Base-by-base conservation (phyloP, 2,113 vertebrate genomes). In the Aptenodytes patagonicus region DNA sequence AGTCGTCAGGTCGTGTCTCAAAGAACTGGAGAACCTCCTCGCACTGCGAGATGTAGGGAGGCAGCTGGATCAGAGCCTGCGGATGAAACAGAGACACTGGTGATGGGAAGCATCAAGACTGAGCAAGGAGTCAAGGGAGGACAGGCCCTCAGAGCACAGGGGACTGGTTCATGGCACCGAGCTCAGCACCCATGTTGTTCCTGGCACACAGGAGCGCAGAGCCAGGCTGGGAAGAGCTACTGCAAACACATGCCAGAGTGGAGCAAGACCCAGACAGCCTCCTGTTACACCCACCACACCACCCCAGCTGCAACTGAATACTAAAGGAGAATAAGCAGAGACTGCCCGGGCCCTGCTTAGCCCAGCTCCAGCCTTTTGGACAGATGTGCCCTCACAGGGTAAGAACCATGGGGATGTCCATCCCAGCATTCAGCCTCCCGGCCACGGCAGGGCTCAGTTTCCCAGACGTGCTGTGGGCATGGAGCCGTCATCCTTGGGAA, bases 11-110 rank as follows among this genome's bases (percentile, higher is more conserved):
- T 96, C 99, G 98, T 21, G 99, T 99, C 98, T 99, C 99, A 89
- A 99, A 99, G 97, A 99, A 99, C 96, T 99, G 98, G 60, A 99
- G 98, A 76, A 99, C 99, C 94, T 99, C 99, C 72, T 99, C 99
- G 1, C 99, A 99, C 97, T 99, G 99, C 60, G 99, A 99, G 96
- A 99, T 99, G 96, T 99, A 99, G 46, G 99, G 99, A 3, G 99
- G 99, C 95, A 99, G 97, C 97, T 99, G 99, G 97, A 99, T 99
- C 96, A 99, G 98, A 80, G 99, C 99, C 99, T 99, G 97, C 0
- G 57, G 89, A 77, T 9, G 32, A 89, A 97, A 90, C 34, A 73
- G 22, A 95, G 40, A 85, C 26, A 55, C 2, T 0, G 1, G 34
- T 76, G 60, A 80, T 4, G n/a, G 32, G 32, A 52, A 76, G 11